Conservation (phyloP, 2,797 vertebrate species). For the Aphelocoma californica region DNA sequence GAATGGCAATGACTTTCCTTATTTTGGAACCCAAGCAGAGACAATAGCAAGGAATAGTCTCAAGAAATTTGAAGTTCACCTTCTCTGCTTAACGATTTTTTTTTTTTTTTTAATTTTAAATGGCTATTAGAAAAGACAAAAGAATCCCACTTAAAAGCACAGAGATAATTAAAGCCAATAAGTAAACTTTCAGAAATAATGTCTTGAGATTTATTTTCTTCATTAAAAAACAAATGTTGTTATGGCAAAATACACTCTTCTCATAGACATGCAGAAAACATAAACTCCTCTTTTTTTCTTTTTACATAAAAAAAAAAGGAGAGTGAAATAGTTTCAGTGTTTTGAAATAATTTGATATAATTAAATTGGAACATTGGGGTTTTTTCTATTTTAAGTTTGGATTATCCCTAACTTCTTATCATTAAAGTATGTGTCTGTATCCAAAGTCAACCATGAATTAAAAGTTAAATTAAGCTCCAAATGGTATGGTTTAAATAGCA, state of each 20-base stretch:
- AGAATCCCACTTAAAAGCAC: neutral
- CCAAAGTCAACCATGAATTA: neutral
- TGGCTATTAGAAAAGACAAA: neutral
- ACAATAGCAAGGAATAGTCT: neutral
- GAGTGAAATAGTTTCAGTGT: neutral
- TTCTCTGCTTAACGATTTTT: neutral
- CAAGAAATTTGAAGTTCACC: neutral
- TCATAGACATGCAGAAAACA: neutral
- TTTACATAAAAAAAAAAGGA: no score
- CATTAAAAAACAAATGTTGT: neutral
- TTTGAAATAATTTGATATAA: neutral
- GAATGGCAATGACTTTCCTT: neutral
- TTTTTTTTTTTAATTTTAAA: neutral
- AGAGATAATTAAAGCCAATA: neutral
- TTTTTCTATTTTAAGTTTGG: neutral
- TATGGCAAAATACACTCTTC: neutral
- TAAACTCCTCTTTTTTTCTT: neutral
- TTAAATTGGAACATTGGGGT: neutral
- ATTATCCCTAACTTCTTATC: neutral
- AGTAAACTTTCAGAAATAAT: neutral
- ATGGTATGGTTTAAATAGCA: neutral
- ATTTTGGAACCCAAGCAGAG: neutral
- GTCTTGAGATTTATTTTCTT: neutral
- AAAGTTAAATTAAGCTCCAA: neutral
- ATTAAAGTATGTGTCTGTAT: neutral